These are phyloP conservation scores for Drosophila paulistorum DNA, from an alignment of 1,140 invertebrate genomes.

Conservation along the genomic window DNA sequence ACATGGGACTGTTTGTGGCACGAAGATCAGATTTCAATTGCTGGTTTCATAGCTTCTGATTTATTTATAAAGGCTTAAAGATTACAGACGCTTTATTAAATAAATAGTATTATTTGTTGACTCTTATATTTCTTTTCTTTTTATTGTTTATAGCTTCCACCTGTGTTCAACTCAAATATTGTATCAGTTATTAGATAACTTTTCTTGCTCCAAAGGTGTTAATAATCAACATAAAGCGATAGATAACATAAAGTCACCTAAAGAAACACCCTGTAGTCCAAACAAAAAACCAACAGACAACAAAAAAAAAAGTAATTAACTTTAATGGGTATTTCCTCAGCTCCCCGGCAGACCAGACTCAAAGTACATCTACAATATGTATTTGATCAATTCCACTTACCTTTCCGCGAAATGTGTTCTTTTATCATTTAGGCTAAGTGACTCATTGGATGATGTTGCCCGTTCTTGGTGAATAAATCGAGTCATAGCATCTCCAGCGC, in stretches of 20 bases:
- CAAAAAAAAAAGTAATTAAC: constrained; percentile 44
- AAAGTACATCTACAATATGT: neutral
- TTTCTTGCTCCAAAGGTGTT: constrained; percentile 12
- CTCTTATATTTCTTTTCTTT: constrained; percentile 8
- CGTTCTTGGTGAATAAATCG: constrained; percentile 58
- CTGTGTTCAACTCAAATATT: neutral
- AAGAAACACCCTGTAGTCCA: constrained; percentile 40
- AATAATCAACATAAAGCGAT: neutral
- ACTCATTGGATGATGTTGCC: constrained; percentile 49
- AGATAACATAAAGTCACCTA: neutral
- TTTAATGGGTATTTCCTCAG: constrained; percentile 62
- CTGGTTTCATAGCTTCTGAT: too few relatives aligned
- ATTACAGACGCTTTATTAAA: too few relatives aligned
- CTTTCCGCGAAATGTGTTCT: constrained; percentile 55
- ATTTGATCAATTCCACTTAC: constrained; percentile 40
- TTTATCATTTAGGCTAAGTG: constrained; percentile 46
- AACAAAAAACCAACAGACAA: constrained; percentile 26
- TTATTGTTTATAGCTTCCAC: neutral
- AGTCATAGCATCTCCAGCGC: constrained; percentile 11
- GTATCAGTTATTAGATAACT: constrained; percentile 15
- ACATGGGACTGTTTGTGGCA: too few relatives aligned
- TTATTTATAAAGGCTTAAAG: too few relatives aligned
- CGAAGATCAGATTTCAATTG: too few relatives aligned
- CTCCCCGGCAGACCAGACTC: neutral
- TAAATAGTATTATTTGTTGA: too few relatives aligned